Evolutionary conservation across 2,888 invertebrate genomes (phyloP), one percentile per base, ranked within the genome.

Genomic region (Ommatoiulus sabulosus): DNA sequence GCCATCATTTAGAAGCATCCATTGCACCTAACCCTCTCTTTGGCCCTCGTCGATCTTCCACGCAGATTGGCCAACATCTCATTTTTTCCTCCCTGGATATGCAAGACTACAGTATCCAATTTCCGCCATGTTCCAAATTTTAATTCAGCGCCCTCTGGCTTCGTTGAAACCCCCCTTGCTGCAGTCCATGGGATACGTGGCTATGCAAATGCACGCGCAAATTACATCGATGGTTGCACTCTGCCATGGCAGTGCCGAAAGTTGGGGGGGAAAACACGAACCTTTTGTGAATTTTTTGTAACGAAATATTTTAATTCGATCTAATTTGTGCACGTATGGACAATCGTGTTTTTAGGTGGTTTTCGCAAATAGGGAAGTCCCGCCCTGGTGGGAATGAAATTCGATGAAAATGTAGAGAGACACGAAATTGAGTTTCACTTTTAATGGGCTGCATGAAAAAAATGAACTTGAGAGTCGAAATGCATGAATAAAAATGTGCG

Each of bases 61-160:
- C 8, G 72, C 24, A 20, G 10, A 20, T 72, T 24, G 1, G n/a
- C 24, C 20, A 7, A 72, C 72, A 10, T 24, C 72, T 72, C 72
- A 57, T 72, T 24, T 72, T 72, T 6, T 46, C 72, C 20, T 72
- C 24, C 72, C 72, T 72, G 72, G 6, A 20, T 20, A 24, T 72
- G 72, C 24, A 72, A n/a, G n/a, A n/a, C n/a, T n/a, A n/a, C n/a
- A n/a, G n/a, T 72, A 72, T 72, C 72, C 72, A 72, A 72, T 72
- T 72, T 72, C 72, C 72, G 24, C 24, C 72, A 8, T 1, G 72
- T n/a, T 8, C 72, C 72, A 72, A 72, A 72, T 8, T 24, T 24
- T 24, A 8, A 24, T n/a, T 24, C 7, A 17, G n/a, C n/a, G n/a
- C n/a, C n/a, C n/a, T n/a, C n/a, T n/a, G n/a, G 17, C 17, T 57